Evolutionary conservation across 2,797 vertebrate species (phyloP), one percentile per base, ranked within the genome.

Genomic region (Gila robusta): DNA sequence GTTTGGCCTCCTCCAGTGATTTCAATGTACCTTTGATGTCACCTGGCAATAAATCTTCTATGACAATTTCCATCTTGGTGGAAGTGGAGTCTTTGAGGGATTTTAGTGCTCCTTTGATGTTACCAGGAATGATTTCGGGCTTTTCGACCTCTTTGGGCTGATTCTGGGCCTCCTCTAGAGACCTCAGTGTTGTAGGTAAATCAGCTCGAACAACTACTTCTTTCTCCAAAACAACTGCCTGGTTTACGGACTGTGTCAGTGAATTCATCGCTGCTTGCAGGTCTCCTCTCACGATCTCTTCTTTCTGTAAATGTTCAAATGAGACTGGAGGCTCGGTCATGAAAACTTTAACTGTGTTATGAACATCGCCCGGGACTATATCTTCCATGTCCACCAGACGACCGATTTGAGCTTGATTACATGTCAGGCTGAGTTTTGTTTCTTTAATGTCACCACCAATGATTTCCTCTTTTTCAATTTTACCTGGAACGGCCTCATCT

Each of bases 361-460:
- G 91, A 82, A 98, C 97, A 89, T 98, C 96, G 19, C 97, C 97
- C 0, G 96, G 96, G 87, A 98, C 91, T 82, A 98, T 96, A 87
- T 98, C 97, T 71, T 95, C 96, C 88, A 91, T 93, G 67, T 91
- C 93, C 85, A 98, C 92, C 59, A 96, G 97, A 10, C 95, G 96
- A 87, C 96, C 96, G 87, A 97, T 93, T 89, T 95, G 93, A 41
- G 90, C 90, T 83, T 93, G 95, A 90, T 94, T 96, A 86, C 88
- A 90, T 86, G 93, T 91, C 67, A 98, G 94, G 81, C 96, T 95
- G 78, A 94, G 92, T 92, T 98, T 98, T 85, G 95, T 97, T 74
- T 92, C 93, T 91, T 97, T 94, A 54, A 98, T 96, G 89, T 98
- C 95, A 9, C 96, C 97, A 32, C 96, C 95, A 11, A 97, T 89